Evolutionary conservation across 2,113 vertebrate species (phyloP).

Genomic region (Platysteira castanea): DNA sequence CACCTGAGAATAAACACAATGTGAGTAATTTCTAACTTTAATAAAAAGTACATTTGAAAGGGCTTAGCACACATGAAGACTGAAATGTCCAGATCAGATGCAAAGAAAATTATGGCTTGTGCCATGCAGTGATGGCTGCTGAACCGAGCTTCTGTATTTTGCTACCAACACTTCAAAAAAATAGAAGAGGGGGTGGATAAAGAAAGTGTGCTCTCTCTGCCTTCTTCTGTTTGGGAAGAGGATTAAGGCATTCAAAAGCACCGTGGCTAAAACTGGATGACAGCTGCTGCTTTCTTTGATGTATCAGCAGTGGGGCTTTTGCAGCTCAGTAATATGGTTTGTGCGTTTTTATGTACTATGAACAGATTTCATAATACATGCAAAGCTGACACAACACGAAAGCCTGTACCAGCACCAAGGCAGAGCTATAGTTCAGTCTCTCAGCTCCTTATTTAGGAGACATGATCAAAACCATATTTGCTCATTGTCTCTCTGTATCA

Average conservation of each 20-base stretch:
- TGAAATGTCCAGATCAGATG: background rate
- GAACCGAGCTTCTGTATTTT: background rate
- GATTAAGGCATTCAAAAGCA: slow-evolving; percentile 36
- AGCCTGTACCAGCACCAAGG: background rate
- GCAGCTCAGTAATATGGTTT: background rate
- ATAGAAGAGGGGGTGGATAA: background rate
- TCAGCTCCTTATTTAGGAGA: background rate
- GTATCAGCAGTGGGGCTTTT: background rate
- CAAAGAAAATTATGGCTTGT: background rate
- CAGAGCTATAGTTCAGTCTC: background rate
- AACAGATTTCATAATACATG: background rate
- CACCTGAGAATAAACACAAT: background rate
- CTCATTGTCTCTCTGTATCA: background rate
- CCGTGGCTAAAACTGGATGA: background rate
- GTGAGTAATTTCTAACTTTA: background rate
- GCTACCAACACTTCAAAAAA: background rate
- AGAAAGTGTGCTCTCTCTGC: background rate
- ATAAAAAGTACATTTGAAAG: background rate
- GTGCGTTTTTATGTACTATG: background rate
- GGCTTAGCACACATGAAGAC: background rate
- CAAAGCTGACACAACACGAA: background rate
- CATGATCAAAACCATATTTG: rapidly evolving
- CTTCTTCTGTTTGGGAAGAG: slow-evolving; percentile 1
- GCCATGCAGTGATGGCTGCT: background rate
- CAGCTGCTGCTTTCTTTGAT: slow-evolving; percentile 53